A percentile compares a stretch with the other conserved stretches of the same genome.
Conservation (phyloP, 2,113 vertebrate genomes). For the Ctenomys sociabilis region DNA sequence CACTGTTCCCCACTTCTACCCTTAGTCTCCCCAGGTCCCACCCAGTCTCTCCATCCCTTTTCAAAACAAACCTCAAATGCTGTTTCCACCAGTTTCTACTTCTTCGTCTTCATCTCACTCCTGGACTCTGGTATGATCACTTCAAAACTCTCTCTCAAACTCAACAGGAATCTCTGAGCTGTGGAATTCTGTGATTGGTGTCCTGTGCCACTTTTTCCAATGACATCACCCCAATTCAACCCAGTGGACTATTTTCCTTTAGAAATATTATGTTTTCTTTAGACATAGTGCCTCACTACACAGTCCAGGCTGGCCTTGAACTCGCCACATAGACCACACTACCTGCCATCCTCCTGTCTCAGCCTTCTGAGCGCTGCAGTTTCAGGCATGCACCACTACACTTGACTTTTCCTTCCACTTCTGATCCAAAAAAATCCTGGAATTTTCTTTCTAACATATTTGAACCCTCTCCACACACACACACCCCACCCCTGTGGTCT, state of each 20-base stretch:
- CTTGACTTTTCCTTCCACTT: neutral
- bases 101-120: neutral
- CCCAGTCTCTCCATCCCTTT: neutral
- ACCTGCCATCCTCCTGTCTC: neutral
- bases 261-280: neutral
- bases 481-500: too few relatives aligned
- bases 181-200: neutral
- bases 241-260: neutral
- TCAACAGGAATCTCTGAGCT: neutral
- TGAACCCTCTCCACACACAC: neutral
- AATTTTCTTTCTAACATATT: neutral
- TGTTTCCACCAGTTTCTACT: neutral
- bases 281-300: neutral
- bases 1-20: neutral
- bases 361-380: neutral
- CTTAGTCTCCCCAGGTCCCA: neutral
- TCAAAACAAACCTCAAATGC: neutral
- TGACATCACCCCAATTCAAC: neutral
- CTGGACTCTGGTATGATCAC: neutral
- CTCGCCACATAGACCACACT: neutral
- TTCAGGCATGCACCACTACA: neutral
- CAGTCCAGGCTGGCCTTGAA: neutral
- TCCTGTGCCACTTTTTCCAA: neutral
- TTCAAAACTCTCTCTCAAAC: neutral
- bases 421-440: neutral